A percentile compares a stretch with the other conserved stretches of the same genome.
Conservation (phyloP, 2,797 vertebrate genomes). For the Coluber constrictor region DNA sequence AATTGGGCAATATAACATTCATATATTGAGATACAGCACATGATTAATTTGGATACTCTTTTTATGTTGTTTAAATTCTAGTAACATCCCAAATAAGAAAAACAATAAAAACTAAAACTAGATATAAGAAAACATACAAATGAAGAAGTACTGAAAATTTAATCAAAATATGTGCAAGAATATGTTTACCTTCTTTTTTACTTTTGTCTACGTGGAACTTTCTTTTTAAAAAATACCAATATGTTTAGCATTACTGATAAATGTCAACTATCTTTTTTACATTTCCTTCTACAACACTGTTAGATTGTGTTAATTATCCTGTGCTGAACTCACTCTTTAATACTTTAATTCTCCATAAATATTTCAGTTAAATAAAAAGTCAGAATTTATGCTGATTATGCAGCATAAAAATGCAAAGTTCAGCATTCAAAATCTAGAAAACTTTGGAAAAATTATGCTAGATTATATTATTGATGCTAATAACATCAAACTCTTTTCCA, state of each 20-base stretch:
- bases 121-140: neutral
- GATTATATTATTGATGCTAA: neutral
- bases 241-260: neutral
- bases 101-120: neutral
- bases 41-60: neutral
- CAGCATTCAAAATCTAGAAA: neutral
- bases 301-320: neutral
- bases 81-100: neutral
- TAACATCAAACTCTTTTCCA: neutral
- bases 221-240: neutral
- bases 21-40: neutral
- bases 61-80: neutral
- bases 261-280: neutral
- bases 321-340: neutral
- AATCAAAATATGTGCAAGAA: neutral
- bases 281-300: neutral
- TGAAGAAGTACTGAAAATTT: neutral
- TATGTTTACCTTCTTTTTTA: neutral
- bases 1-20: neutral
- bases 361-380: neutral
- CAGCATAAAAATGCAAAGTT: neutral
- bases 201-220: neutral
- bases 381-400: neutral
- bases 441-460: neutral
- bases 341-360: neutral